Conservation (phyloP, 2,797 vertebrate species). For the Characodon lateralis region DNA sequence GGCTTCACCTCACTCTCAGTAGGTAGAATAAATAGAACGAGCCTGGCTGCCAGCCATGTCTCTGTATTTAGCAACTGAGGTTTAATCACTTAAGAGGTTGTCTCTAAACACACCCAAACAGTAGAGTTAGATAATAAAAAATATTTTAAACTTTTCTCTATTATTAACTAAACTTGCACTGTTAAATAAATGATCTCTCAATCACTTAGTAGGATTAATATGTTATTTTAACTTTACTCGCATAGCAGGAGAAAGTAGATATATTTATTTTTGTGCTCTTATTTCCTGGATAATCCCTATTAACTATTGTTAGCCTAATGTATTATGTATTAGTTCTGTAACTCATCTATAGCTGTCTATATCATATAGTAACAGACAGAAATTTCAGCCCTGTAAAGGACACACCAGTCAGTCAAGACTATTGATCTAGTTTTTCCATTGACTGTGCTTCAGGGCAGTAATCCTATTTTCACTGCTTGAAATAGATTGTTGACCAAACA, state of each 20-base stretch:
- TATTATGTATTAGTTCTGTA: conserved; percentile 7
- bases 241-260: not conserved
- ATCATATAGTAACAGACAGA: not conserved
- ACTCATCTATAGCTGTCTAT: not conserved
- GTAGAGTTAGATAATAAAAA: conserved; percentile 25
- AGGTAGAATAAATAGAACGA: conserved; percentile 5
- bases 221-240: not conserved
- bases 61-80: conserved; percentile 28
- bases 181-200: not conserved
- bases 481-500: conserved; percentile 28
- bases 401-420: conserved; percentile 26
- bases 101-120: conserved; percentile 16
- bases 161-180: not conserved
- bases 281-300: conserved; percentile 43
- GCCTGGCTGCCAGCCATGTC: conserved; percentile 4
- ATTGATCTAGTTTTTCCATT: conserved; percentile 37
- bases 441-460: conserved; percentile 29
- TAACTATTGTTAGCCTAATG: conserved; percentile 30
- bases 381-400: not conserved
- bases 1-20: not conserved
- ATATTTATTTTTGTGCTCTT: not conserved
- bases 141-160: not conserved
- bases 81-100: conserved; percentile 27
- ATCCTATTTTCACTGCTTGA: conserved; percentile 41
- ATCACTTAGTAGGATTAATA: not conserved